Evolutionary conservation across 2,797 vertebrate species (phyloP).

Genomic region (Acanthurus tractus): DNA sequence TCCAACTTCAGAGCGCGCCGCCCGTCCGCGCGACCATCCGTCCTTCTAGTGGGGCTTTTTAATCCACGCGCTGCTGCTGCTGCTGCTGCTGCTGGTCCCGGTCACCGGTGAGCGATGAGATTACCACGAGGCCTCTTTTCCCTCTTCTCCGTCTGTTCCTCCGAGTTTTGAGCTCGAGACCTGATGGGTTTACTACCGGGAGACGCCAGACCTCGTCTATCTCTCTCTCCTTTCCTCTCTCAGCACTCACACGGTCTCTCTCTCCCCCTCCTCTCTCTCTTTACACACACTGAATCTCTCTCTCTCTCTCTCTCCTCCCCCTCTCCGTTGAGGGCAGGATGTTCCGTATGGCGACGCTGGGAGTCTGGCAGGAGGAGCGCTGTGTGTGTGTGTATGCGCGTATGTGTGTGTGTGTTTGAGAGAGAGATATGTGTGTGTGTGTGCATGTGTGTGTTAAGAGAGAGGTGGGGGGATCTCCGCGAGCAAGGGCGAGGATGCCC

Average conservation of each 20-base stretch:
- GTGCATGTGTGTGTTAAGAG: conserved; percentile 12
- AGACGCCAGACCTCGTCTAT: conserved; percentile 64
- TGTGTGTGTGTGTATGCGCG: conserved; percentile 29
- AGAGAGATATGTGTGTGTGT: neutral
- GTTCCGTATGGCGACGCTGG: conserved; percentile 83
- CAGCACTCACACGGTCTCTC: conserved; percentile 39
- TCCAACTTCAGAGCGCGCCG: conserved; percentile 79
- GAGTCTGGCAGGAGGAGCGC: conserved; percentile 75
- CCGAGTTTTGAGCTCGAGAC: conserved; percentile 57
- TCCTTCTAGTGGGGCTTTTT: conserved; percentile 59
- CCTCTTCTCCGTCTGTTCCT: conserved; percentile 49
- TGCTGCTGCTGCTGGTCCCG: conserved; percentile 37
- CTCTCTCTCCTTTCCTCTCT: conserved; percentile 57
- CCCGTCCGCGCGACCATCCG: conserved; percentile 65
- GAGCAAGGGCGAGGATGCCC: conserved; percentile 82
- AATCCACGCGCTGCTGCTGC: conserved; percentile 68
- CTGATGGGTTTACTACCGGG: conserved; percentile 78
- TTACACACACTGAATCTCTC: conserved; percentile 28
- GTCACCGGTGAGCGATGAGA: conserved; percentile 42
- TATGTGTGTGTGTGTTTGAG: neutral
- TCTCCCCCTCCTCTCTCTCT: conserved; percentile 71
- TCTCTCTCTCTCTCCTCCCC: conserved; percentile 78
- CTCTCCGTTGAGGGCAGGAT: conserved; percentile 83
- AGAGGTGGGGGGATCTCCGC: conserved; percentile 53
- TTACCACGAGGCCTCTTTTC: conserved; percentile 55